Conservation (phyloP, 2,888 invertebrate species). For the Orchesella flavescens region DNA sequence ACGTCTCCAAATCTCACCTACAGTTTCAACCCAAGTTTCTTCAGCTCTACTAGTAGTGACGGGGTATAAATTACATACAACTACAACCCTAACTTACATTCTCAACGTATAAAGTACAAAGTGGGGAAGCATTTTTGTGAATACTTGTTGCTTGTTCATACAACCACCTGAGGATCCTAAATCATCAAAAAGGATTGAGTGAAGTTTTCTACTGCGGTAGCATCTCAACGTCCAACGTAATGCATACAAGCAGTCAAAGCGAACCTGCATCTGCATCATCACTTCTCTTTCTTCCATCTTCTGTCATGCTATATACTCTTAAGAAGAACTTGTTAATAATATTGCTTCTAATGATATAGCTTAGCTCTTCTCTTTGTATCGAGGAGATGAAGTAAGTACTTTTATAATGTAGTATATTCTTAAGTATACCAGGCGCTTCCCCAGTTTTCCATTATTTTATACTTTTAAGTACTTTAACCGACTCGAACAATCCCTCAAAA, state of each 20-base stretch:
- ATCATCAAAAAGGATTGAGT: background rate
- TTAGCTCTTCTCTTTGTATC: too few relatives aligned
- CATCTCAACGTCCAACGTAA: background rate
- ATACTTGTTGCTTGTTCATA: conserved; percentile 7
- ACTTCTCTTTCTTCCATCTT: background rate
- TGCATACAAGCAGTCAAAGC: background rate
- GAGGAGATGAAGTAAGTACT: too few relatives aligned
- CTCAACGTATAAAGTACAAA: too few relatives aligned
- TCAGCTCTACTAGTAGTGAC: background rate
- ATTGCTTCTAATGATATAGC: too few relatives aligned
- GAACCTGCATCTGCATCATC: background rate
- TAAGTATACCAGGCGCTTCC: background rate
- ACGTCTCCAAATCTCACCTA: conserved; percentile 23
- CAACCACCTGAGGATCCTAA: conserved; percentile 33
- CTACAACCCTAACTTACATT: background rate
- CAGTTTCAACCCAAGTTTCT: background rate
- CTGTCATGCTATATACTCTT: background rate
- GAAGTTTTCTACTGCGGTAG: background rate
- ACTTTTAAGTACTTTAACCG: background rate
- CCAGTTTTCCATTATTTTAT: background rate
- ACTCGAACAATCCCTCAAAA: background rate
- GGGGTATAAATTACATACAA: background rate
- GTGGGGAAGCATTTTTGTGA: too few relatives aligned
- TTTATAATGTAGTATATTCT: too few relatives aligned
- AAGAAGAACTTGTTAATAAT: background rate